Evolutionary conservation across 1,140 invertebrate species (phyloP), one percentile per base, ranked within the genome.

Genomic region (Diorhabda elongata): DNA sequence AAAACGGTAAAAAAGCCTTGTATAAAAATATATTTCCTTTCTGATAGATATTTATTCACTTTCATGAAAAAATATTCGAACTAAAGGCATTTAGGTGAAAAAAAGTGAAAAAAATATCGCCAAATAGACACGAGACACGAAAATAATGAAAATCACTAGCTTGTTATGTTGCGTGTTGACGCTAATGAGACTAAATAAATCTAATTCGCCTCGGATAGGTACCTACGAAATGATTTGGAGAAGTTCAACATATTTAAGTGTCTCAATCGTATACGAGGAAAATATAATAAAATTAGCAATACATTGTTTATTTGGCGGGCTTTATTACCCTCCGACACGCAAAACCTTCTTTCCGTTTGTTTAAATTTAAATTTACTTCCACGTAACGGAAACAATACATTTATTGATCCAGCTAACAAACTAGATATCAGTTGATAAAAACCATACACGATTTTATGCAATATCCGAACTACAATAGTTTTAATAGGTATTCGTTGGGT

Each of bases 211-310:
- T 52, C 47, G 47, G 47, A 52, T 65, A 66, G 60, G 64, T 61
- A 67, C 67, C n/a, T 59, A 69, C 60, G 63, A 71, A 66, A 57
- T 61, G 65, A 69, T 68, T 69, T 66, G 62, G 67, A 69, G 67
- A 58, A 61, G 58, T 60, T 66, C 41, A 62, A 58, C 64, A 26
- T 26, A 66, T 64, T 52, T 61, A 72, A 69, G 61, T 47, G 69
- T 72, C 66, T 72, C 63, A 67, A 72, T 69, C 56, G 64, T 58
- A 63, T 69, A 72, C 71, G 58, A 72, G 71, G 71, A 63, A 72
- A 72, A 72, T 64, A 67, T 72, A 72, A 72, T 72, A 72, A 72
- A 72, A 72, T 72, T 72, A 72, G 68, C 61, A 65, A 69, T 67
- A 72, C 66, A 59, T 42, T 69, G 68, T 69, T 69, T 68, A 67